These are phyloP conservation scores for Lerema accius DNA, from an alignment of 1,140 invertebrate species.

Conservation along the genomic window DNA sequence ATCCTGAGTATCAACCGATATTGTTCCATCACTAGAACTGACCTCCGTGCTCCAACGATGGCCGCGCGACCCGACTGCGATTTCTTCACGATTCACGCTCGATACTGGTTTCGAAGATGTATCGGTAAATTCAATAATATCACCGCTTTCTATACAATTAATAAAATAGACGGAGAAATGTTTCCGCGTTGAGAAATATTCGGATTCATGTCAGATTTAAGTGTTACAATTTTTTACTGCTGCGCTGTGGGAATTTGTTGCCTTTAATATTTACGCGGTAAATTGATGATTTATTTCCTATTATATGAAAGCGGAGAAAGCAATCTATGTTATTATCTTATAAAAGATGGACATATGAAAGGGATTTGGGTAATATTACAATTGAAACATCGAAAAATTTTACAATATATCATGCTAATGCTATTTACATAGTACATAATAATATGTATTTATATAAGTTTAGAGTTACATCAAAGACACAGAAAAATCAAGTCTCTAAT, in stretches of 20 bases:
- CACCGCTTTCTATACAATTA: conserved; percentile 26
- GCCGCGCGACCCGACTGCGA: conserved; percentile 15
- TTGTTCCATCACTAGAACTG: conserved; percentile 6
- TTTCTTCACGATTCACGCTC: conserved; percentile 15
- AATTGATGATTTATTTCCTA: too few species aligned
- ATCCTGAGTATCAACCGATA: too few species aligned
- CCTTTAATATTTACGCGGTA: neutral
- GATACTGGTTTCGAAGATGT: conserved; percentile 13
- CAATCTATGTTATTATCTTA: too few species aligned
- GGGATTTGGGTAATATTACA: too few species aligned
- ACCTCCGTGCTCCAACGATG: conserved; percentile 11
- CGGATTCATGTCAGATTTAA: neutral
- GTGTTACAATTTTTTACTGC: neutral
- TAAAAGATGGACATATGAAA: too few species aligned
- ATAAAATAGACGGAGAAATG: conserved; percentile 9
- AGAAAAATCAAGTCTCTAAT: too few species aligned
- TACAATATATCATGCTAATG: too few species aligned
- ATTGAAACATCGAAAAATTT: too few species aligned
- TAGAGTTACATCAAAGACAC: too few species aligned
- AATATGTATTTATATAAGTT: too few species aligned
- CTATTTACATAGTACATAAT: too few species aligned
- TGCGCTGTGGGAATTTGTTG: neutral
- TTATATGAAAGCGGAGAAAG: too few species aligned
- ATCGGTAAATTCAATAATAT: conserved; percentile 9
- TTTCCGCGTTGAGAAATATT: conserved; percentile 9